Evolutionary conservation across 2,113 vertebrate genomes (phyloP), one percentile per base, ranked within the genome.

Genomic region (Clarias macrocephalus): DNA sequence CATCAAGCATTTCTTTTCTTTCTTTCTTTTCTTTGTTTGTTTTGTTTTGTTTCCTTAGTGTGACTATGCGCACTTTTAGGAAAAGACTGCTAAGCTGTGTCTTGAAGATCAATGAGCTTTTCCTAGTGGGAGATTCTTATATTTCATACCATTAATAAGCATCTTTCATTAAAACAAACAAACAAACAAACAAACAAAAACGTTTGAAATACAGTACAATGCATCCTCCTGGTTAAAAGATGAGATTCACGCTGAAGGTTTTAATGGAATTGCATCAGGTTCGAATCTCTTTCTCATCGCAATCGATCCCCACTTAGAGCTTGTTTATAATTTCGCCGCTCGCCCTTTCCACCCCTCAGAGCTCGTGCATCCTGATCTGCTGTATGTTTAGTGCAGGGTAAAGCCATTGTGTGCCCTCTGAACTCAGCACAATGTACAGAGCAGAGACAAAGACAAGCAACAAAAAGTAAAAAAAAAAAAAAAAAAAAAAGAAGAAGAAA

Each of bases 401-500:
- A 83, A n/a, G 0, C 60, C 42, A 1, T 3, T 6, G 37, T 54
- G 13, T 83, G 52, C 72, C 52, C 28, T 84, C 21, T 59, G 83
- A 84, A n/a, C 83, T 73, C 28, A 3, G 56, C 52, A 72, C 66
- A 56, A 70, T 33, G 18, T 68, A 70, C 3, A 57, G 30, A 75
- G 21, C 77, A 76, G 66, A 81, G 76, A 6, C 63, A 84, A 19
- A 75, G 59, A 42, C 73, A 89, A 86, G 83, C 65, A 37, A 82
- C 5, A 82, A 70, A 10, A 80, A 73, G n/a, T n/a, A n/a, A 80
- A 42, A 56, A 37, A 28, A 59, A 54, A 57, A 81, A 16, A 33
- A 82, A 77, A 80, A 54, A 21, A 86, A 86, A 62, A 59, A 84
- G 16, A 23, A 33, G 86, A 52, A 48, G 83, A 25, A 63, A 59